These are phyloP conservation scores for Miltochrista miniata DNA, from an alignment of 2,888 invertebrate species.

Conservation along the genomic window DNA sequence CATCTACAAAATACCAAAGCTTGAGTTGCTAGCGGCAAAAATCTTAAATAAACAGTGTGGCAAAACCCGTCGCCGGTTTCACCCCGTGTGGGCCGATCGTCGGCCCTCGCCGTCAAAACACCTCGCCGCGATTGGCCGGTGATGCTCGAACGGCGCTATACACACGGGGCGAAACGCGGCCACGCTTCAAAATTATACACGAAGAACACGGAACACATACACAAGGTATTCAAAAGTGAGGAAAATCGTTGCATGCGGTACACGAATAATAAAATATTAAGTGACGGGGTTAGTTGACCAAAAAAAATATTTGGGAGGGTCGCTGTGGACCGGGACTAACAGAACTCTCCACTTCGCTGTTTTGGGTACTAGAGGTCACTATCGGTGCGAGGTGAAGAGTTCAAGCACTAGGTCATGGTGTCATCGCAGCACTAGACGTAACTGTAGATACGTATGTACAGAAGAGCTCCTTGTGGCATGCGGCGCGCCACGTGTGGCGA, in stretches of 20 bases:
- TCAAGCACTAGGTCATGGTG: slow-evolving; percentile 31
- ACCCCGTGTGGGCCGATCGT: slow-evolving; percentile 39
- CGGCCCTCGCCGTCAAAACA: slow-evolving; percentile 15
- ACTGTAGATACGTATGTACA: slow-evolving; percentile 42
- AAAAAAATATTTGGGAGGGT: slow-evolving; percentile 72
- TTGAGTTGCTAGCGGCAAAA: slow-evolving; percentile 71
- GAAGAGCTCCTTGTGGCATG: slow-evolving; percentile 12
- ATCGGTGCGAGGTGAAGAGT: slow-evolving; percentile 12
- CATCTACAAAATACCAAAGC: slow-evolving; percentile 64
- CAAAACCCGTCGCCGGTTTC: slow-evolving; percentile 42
- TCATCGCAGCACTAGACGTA: slow-evolving; percentile 48
- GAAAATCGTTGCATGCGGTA: slow-evolving; percentile 67
- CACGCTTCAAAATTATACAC: slow-evolving; percentile 49
- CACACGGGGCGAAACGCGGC: slow-evolving; percentile 46
- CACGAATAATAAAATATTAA: slow-evolving; percentile 52
- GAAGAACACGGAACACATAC: slow-evolving; percentile 68
- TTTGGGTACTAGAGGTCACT: slow-evolving; percentile 11
- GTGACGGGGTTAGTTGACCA: slow-evolving; percentile 57
- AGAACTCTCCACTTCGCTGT: slow-evolving; percentile 10
- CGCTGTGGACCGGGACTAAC: slow-evolving; percentile 53
- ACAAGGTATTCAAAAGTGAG: slow-evolving; percentile 61
- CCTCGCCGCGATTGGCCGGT: slow-evolving; percentile 40
- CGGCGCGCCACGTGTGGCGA: slow-evolving; percentile 28
- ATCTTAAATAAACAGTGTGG: slow-evolving; percentile 61
- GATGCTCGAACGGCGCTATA: slow-evolving; percentile 23